Percentiles rank a stretch among this genome's conserved stretches.
phyloP scores from a whole-genome alignment of 2,888 invertebrate species.

The Morpho helenor region DNA sequence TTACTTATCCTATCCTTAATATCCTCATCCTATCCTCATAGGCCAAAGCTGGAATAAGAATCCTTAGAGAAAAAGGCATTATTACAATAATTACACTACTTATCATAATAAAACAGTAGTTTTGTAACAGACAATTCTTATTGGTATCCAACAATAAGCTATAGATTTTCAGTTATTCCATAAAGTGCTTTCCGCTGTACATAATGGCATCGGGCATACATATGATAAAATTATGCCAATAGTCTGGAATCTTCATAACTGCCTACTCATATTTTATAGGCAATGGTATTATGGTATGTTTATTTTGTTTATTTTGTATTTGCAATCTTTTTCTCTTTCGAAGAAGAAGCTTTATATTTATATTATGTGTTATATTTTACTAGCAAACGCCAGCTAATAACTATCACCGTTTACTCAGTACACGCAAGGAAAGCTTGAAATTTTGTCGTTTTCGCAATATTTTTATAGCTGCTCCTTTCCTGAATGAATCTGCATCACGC shows the following conservation, averaged over 20 bases:
- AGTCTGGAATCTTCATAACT: neutral
- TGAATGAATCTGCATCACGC: too few relatives aligned
- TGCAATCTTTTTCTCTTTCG: too few relatives aligned
- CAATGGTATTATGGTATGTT: neutral
- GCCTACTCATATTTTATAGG: neutral
- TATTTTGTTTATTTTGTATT: neutral
- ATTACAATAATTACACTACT: constrained; percentile 7
- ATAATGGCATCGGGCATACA: constrained; percentile 2
- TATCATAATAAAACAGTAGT: constrained; percentile 25
- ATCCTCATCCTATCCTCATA: too few relatives aligned
- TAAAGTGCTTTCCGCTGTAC: constrained; percentile 24
- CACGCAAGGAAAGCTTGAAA: too few relatives aligned
- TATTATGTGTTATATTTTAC: too few relatives aligned
- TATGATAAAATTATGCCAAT: constrained; percentile 10
- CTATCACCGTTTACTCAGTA: too few relatives aligned
- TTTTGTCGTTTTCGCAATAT: too few relatives aligned
- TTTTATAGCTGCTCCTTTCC: too few relatives aligned
- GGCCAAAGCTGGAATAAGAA: too few relatives aligned
- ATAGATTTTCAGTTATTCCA: constrained; percentile 46
- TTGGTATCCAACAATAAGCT: constrained; percentile 35
- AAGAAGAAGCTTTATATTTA: too few relatives aligned
- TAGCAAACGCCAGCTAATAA: too few relatives aligned
- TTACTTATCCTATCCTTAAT: too few relatives aligned
- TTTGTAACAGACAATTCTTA: constrained; percentile 19
- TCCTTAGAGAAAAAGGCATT: neutral